Percentiles rank a stretch among this genome's conserved stretches.
Conservation (phyloP, 64 coral and sea anemone genomes). For the Porites australiensis region DNA sequence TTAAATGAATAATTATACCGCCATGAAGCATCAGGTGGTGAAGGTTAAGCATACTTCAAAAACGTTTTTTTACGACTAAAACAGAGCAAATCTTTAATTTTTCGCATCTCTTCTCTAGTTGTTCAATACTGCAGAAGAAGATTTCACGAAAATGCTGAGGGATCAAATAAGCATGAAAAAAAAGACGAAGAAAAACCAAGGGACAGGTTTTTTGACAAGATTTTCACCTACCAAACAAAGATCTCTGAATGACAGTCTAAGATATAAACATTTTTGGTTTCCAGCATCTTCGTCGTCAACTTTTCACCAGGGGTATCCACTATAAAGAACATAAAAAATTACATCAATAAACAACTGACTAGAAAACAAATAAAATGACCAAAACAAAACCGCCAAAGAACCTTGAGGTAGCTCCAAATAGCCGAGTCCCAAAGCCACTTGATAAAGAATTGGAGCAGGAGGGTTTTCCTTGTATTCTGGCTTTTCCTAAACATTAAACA, state of each 20-base stretch:
- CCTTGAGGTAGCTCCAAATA: conserved; percentile 97
- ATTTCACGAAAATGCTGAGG: too few species aligned
- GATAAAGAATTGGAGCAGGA: conserved; percentile 84
- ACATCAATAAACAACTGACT: not conserved
- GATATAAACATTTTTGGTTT: conserved; percentile 96
- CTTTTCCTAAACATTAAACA: conserved; percentile 41
- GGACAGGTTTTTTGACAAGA: too few species aligned
- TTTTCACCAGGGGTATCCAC: conserved; percentile 85
- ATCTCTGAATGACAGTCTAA: conserved; percentile 94
- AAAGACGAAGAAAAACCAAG: too few species aligned
- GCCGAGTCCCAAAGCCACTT: conserved; percentile 93
- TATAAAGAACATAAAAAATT: conserved; percentile 10
- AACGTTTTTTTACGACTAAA: too few species aligned
- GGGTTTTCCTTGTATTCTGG: conserved; percentile 75
- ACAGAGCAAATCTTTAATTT: too few species aligned
- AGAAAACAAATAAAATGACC: not conserved
- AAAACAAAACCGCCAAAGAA: not conserved
- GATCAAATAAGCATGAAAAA: too few species aligned
- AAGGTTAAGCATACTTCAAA: too few species aligned
- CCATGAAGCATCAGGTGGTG: too few species aligned
- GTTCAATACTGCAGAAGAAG: too few species aligned
- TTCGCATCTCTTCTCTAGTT: too few species aligned
- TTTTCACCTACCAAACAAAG: conserved; percentile 87
- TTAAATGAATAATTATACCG: too few species aligned
- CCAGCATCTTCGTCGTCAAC: conserved; percentile 75